Percentiles rank a stretch among this genome's conserved stretches.
phyloP scores from a whole-genome alignment of 1,140 invertebrate species.

The Hycleus phaleratus region DNA sequence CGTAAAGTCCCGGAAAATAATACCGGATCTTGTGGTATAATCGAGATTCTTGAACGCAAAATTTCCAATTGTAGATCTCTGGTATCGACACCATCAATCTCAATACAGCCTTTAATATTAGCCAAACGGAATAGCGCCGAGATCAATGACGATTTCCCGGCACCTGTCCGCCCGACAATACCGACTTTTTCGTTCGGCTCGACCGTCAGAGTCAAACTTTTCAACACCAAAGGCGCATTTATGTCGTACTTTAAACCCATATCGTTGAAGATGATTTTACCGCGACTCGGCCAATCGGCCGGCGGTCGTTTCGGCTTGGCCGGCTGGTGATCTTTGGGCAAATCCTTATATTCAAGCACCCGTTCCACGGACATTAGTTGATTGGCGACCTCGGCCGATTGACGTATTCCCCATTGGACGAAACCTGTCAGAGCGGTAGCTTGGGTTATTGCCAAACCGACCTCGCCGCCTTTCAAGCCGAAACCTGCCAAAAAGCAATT shows the following conservation, averaged over 20 bases:
- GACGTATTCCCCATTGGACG: conserved; percentile 81
- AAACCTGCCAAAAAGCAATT: not conserved
- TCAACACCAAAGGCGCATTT: conserved; percentile 49
- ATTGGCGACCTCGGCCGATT: conserved; percentile 76
- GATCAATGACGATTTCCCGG: conserved; percentile 78
- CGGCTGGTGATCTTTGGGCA: conserved; percentile 30
- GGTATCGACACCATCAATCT: conserved; percentile 64
- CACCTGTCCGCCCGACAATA: conserved; percentile 68
- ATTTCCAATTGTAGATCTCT: conserved; percentile 57
- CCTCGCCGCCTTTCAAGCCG: conserved; percentile 35
- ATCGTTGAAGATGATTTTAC: conserved; percentile 43
- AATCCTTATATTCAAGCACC: conserved; percentile 65
- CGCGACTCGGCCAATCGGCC: conserved; percentile 40
- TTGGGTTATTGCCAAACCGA: conserved; percentile 75
- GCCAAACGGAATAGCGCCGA: conserved; percentile 63
- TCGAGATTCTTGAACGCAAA: conserved; percentile 65
- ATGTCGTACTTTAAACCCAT: conserved; percentile 49
- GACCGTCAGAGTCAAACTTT: conserved; percentile 52
- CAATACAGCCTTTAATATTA: conserved; percentile 56
- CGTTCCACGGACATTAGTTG: conserved; percentile 82
- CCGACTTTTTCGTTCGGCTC: conserved; percentile 66
- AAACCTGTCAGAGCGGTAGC: conserved; percentile 66
- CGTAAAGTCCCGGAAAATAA: conserved; percentile 71
- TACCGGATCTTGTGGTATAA: conserved; percentile 80
- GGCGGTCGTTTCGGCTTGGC: conserved; percentile 38